A percentile compares a stretch with the other conserved stretches of the same genome.
Conservation (phyloP, 2,797 vertebrate species). For the Tamandua tetradactyla region DNA sequence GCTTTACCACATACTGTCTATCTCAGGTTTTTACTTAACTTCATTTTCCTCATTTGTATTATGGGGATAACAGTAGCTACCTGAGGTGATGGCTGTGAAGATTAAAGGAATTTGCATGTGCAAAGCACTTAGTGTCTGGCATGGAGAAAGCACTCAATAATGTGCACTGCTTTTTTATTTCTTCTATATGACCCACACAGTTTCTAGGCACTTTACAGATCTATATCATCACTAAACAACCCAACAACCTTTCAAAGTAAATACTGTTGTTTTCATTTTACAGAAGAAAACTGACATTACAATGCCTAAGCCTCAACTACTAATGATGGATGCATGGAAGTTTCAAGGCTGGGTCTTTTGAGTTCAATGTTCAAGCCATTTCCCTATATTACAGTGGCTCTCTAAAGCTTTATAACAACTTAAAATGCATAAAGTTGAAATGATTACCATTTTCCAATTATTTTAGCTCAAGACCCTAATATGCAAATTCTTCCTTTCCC, state of each 20-base stretch:
- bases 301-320: not conserved
- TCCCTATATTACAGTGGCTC: not conserved
- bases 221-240: not conserved
- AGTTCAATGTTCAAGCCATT: not conserved
- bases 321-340: not conserved
- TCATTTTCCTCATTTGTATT: no score
- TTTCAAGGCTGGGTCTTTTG: constrained; percentile 8
- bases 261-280: not conserved
- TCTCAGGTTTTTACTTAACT: not conserved
- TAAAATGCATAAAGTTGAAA: not conserved
- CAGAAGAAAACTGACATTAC: not conserved
- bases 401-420: not conserved
- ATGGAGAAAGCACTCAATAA: no score
- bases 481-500: not conserved
- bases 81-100: not conserved
- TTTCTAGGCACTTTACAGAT: not conserved
- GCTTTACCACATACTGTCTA: not conserved
- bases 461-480: not conserved
- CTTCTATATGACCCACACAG: not conserved
- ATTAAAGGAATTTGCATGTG: not conserved
- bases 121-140: not conserved
- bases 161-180: not conserved
- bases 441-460: not conserved
- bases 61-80: no score
- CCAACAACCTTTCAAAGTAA: not conserved